Base-by-base conservation (phyloP, 2,888 invertebrate species). In the Scotopteryx bipunctaria region DNA sequence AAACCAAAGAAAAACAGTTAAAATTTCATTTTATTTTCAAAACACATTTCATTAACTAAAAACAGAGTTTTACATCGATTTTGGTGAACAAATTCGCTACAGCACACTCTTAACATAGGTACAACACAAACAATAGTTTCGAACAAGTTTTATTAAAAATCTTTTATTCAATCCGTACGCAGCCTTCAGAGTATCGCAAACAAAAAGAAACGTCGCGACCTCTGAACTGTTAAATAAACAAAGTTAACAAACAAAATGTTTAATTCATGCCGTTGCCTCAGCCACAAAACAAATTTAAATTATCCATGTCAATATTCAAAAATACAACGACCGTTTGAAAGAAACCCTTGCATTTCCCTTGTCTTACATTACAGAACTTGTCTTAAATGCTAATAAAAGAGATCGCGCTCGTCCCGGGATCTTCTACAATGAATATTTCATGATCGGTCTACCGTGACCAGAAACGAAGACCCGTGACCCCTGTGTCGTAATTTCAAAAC, bases 301-400 rank as follows among this genome's bases (percentile, higher is more conserved):
- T 69, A 71, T 67, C 63, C 50, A 54, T 61, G 61, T 65, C 68
- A 72, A 69, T 70, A 72, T 71, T 71, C 67, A 71, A 59, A 71
- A 69, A 71, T 67, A 71, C 68, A 65, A 63, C 64, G 66, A 61
- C 69, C 59, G 55, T 57, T 71, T 64, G 71, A 75, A 76, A 76
- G 73, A 67, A 72, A 64, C 64, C 66, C 66, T 58, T 71, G 67
- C 76, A 53, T 51, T 37, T 53, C 46, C 44, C 54, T 56, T 47
- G 59, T 55, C 60, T 76, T 76, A 75, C 78, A 82, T 80, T 76
- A 71, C 76, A 74, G 76, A 80, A 81, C 81, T 81, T 81, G 79
- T 79, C 81, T 79, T 80, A 81, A 82, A 82, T 83, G 82, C 81
- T 82, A 83, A 81, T 82, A 82, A 78, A 81, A 77, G 79, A 77